Percentiles rank a stretch among this genome's conserved stretches.
phyloP scores from a whole-genome alignment of 1,140 invertebrate genomes.

The Drosophila burlai region DNA sequence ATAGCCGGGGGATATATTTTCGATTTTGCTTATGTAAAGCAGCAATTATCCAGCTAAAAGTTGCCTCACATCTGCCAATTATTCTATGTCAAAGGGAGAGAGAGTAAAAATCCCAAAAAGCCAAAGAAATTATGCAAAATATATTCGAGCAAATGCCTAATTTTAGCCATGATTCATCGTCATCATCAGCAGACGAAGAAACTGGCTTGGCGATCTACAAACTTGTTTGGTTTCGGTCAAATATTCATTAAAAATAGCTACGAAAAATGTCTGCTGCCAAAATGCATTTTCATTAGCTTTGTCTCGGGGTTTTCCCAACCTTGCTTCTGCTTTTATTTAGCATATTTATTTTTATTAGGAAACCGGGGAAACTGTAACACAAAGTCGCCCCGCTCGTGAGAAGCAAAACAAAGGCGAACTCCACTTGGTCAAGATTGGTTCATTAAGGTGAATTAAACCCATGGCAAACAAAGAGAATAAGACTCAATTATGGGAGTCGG shows the following conservation, averaged over 20 bases:
- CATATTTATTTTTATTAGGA: conserved; percentile 33
- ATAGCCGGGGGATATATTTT: conserved; percentile 34
- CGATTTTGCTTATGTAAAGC: conserved; percentile 70
- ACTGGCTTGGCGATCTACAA: conserved; percentile 58
- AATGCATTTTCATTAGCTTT: conserved; percentile 60
- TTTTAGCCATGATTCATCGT: conserved; percentile 76
- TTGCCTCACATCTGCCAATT: conserved; percentile 70
- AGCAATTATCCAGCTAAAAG: conserved; percentile 46
- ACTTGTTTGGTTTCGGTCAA: conserved; percentile 54
- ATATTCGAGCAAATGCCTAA: conserved; percentile 54
- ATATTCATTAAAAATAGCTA: conserved; percentile 1
- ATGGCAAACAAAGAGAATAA: conserved; percentile 51
- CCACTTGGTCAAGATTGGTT: conserved; percentile 56
- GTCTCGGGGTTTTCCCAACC: conserved; percentile 54
- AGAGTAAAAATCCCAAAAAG: conserved; percentile 4
- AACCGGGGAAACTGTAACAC: conserved; percentile 55
- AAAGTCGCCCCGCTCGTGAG: conserved; percentile 36
- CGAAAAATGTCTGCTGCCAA: conserved; percentile 46
- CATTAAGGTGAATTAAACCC: conserved; percentile 61
- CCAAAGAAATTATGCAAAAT: conserved; percentile 68
- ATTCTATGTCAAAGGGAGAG: conserved; percentile 59
- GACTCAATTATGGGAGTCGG: conserved; percentile 51
- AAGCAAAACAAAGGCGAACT: conserved; percentile 42
- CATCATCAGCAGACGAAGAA: conserved; percentile 11
- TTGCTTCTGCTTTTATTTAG: conserved; percentile 67